Evolutionary conservation across 2,888 invertebrate species (phyloP).

Genomic region (Zaprionus lineosus): DNA sequence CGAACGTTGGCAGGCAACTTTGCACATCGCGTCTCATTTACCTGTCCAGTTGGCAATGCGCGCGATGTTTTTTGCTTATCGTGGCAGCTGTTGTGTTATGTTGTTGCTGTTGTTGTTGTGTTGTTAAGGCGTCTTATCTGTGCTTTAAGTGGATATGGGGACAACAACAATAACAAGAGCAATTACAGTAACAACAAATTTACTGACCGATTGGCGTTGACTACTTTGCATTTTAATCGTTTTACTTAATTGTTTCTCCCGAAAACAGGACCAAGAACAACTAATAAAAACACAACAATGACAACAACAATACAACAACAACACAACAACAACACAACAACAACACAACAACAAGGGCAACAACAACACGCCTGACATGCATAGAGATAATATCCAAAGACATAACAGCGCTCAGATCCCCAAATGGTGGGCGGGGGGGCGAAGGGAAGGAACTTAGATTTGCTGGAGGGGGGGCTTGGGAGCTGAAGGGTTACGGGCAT

Average conservation of each 20-base stretch:
- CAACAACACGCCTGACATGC: conserved; percentile 27
- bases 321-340: no score
- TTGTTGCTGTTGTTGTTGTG: conserved; percentile 2
- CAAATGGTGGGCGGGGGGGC: not conserved
- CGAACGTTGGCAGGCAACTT: no score
- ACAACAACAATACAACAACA: no score
- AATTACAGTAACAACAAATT: conserved; percentile 23
- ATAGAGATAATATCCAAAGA: conserved; percentile 41
- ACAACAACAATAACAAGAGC: not conserved
- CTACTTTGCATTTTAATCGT: conserved; percentile 75
- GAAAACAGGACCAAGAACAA: no score
- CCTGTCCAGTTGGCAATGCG: no score
- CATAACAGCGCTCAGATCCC: conserved; percentile 11
- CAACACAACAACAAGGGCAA: conserved; percentile 29
- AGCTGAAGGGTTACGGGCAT: conserved; percentile 12
- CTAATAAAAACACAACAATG: no score
- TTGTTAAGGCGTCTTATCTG: conserved; percentile 3
- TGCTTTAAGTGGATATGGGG: not conserved
- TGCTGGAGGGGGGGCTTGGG: not conserved
- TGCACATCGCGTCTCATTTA: no score
- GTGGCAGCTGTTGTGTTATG: no score
- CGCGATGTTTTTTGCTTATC: no score
- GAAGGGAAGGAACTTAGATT: not conserved
- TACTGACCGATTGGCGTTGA: conserved; percentile 46
- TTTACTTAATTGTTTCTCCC: conserved; percentile 69